Base-by-base conservation (phyloP, 1,140 invertebrate genomes). In the Harpegnathos saltator region DNA sequence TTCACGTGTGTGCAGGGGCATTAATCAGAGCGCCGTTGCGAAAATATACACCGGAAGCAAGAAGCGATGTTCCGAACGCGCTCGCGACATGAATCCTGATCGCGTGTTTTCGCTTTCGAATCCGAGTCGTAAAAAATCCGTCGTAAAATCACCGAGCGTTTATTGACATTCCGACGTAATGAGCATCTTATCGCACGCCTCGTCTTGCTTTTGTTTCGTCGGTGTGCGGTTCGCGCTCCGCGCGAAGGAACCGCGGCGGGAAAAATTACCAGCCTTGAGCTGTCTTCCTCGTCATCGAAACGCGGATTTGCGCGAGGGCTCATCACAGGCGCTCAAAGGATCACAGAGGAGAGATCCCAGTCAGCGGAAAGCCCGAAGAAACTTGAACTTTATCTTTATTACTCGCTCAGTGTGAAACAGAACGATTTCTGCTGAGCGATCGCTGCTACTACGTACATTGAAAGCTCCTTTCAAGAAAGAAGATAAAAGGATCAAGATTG, bases 41-140 rank as follows among this genome's bases (percentile, higher is more conserved):
- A 63, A 83, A 87, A 87, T 87, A 87, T 78, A 87, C 85, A 87
- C 59, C 59, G 72, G 72, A 86, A 85, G 44, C 63, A 44, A 52
- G 38, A 9, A 86, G 73, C 61, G 54, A 50, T 61, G 54, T 77
- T 85, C 62, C 26, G 12, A n/a, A n/a, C 17, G 58, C 44, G 14
- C n/a, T 81, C 29, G 24, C 12, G 26, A 14, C 19, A 69, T 62
- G 84, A 86, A 82, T 85, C 38, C 69, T 38, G 33, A 69, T 19
- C 14, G 52, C n/a, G 22, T 0, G 24, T 26, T 82, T 61, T 66
- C n/a, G 71, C 59, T 69, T 26, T 24, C 24, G 11, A 12, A 19
- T 62, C 44, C 26, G 58, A 48, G 9, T 56, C 14, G 14, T 56
- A n/a, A 68, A 61, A 29, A 72, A 22, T 12, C 54, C 52, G 33